Conservation (phyloP, 2,797 vertebrate species). For the Perodicticus potto region DNA sequence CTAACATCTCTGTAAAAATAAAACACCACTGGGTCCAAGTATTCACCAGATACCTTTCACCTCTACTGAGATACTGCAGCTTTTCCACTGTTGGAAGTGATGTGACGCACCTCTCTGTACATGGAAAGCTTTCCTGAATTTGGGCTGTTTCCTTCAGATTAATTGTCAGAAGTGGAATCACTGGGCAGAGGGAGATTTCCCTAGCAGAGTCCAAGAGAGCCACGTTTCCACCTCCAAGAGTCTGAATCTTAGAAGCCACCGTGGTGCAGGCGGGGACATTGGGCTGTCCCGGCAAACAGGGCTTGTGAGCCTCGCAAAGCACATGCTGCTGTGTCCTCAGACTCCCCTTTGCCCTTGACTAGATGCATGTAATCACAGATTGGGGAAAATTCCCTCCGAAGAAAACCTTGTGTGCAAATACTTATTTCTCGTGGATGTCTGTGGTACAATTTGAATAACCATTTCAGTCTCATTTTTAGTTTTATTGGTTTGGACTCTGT, state of each 20-base stretch:
- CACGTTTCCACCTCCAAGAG: background rate
- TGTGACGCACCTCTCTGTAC: background rate
- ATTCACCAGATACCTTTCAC: background rate
- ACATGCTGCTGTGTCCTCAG: background rate
- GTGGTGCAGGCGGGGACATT: background rate
- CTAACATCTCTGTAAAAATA: background rate
- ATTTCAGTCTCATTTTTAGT: slow-evolving; percentile 63
- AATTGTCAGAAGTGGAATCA: slow-evolving; percentile 53
- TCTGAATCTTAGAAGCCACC: background rate
- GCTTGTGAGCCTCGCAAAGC: background rate
- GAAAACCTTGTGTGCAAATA: background rate
- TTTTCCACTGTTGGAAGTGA: background rate
- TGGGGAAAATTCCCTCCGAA: background rate
- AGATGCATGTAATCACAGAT: background rate
- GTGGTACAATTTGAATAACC: slow-evolving; percentile 45
- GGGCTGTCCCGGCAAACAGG: background rate
- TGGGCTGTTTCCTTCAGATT: slow-evolving; percentile 32
- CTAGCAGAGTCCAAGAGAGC: background rate
- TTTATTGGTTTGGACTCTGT: slow-evolving; percentile 21
- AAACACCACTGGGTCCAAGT: background rate
- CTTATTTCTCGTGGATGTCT: slow-evolving; percentile 22
- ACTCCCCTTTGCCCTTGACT: background rate
- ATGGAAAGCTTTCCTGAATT: slow-evolving; percentile 43
- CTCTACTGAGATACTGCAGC: background rate
- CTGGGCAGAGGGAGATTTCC: background rate